A percentile compares a stretch with the other conserved stretches of the same genome.
phyloP scores from a whole-genome alignment of 2,888 invertebrate genomes.

The Elysia crispata region DNA sequence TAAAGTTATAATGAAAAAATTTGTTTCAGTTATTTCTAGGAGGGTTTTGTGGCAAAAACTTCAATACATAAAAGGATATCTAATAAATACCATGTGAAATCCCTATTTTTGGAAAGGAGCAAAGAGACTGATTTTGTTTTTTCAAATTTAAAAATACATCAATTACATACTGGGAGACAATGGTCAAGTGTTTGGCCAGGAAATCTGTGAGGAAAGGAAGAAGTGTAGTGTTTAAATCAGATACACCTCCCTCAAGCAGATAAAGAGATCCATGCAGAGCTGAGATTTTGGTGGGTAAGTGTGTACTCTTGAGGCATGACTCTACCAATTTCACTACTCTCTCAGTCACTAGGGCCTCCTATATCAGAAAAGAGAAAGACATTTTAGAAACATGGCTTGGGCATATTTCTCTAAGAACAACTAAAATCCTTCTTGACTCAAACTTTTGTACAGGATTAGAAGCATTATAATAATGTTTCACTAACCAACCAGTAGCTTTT shows the following conservation, averaged over 20 bases:
- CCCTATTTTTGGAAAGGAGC: neutral
- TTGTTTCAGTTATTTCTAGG: neutral
- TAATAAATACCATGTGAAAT: neutral
- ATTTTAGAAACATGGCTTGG: no score
- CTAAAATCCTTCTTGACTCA: no score
- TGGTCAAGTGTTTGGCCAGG: constrained; percentile 73
- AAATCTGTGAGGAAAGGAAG: constrained; percentile 77
- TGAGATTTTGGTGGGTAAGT: constrained; percentile 82
- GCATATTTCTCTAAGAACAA: no score
- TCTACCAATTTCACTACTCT: constrained; percentile 82
- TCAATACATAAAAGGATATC: no score
- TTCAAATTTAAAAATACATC: no score
- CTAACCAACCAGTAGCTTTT: no score
- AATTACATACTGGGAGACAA: constrained; percentile 71
- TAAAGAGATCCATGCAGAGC: constrained; percentile 84
- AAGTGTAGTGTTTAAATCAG: constrained; percentile 72
- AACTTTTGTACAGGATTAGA: no score
- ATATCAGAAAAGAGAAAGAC: neutral
- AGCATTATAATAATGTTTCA: no score
- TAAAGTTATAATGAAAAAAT: no score
- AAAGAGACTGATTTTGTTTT: neutral
- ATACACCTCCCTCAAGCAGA: constrained; percentile 81
- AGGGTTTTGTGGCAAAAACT: no score
- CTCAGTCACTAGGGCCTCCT: constrained; percentile 81
- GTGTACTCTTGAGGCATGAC: constrained; percentile 82